Conservation (phyloP, 2,113 vertebrate species). For the Candoia aspera region DNA sequence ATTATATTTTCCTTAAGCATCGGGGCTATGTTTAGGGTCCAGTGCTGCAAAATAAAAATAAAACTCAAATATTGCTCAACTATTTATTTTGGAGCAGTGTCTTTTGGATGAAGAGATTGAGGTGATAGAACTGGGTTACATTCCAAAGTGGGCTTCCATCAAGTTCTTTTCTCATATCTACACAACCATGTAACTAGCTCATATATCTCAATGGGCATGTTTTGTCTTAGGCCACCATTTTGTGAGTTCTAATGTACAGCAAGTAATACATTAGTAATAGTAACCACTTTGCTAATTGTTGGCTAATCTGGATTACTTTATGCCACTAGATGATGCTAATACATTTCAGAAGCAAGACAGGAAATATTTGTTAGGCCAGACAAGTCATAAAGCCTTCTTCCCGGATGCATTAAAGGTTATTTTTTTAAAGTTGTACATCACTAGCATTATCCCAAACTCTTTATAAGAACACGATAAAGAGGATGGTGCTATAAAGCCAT, state of each 20-base stretch:
- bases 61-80: neutral
- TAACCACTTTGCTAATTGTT: neutral
- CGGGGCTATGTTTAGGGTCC: neutral
- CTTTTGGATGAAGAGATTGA: neutral
- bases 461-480: neutral
- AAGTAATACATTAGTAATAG: neutral
- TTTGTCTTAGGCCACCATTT: too few relatives aligned
- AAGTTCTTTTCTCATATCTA: neutral
- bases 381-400: neutral
- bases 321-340: neutral
- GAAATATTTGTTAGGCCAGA: neutral
- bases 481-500: neutral
- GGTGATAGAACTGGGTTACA: neutral
- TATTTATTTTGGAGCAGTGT: neutral
- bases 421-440: neutral
- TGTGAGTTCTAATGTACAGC: neutral
- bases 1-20: neutral
- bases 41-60: neutral
- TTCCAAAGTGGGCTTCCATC: neutral
- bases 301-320: neutral
- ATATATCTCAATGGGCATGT: neutral
- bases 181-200: neutral
- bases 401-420: neutral
- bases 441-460: neutral
- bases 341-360: neutral